phyloP scores from a whole-genome alignment of 2,888 invertebrate genomes.

The Drosophila flavopinicola region DNA sequence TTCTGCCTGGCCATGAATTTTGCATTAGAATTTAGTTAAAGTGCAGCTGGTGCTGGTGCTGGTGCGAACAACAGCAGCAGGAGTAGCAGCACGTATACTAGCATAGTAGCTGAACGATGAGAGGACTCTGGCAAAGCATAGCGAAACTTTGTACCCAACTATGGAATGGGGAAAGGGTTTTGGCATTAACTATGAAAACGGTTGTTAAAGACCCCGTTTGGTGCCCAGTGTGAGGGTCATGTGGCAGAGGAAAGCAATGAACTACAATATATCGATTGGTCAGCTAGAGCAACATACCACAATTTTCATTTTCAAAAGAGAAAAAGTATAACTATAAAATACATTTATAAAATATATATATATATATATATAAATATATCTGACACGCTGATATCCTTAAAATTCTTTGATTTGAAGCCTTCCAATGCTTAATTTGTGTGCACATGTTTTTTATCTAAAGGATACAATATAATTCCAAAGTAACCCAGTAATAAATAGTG shows the following conservation, averaged over 20 bases:
- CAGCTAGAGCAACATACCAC: too few species aligned
- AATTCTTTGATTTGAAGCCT: too few species aligned
- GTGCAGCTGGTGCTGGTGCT: conserved; percentile 73
- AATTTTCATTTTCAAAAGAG: too few species aligned
- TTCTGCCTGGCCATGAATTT: conserved; percentile 71
- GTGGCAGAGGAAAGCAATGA: not conserved
- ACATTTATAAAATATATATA: too few species aligned
- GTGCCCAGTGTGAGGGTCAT: not conserved
- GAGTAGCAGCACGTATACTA: not conserved
- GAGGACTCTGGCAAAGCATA: too few species aligned
- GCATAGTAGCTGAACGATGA: conserved; percentile 9
- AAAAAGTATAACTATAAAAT: too few species aligned
- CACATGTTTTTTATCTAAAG: too few species aligned
- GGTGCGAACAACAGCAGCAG: conserved; percentile 8
- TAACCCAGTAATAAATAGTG: too few species aligned
- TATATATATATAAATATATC: too few species aligned
- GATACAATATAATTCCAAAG: too few species aligned
- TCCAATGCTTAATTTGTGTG: too few species aligned
- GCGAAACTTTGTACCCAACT: conserved; percentile 33
- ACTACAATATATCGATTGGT: not conserved
- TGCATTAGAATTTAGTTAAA: conserved; percentile 79
- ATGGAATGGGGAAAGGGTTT: conserved; percentile 6
- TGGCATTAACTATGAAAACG: conserved; percentile 18
- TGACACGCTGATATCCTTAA: too few species aligned
- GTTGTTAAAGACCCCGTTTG: conserved; percentile 6